A percentile compares a stretch with the other conserved stretches of the same genome.
phyloP scores from a whole-genome alignment of 2,113 vertebrate species.

The cat (Felis catus) region DNA sequence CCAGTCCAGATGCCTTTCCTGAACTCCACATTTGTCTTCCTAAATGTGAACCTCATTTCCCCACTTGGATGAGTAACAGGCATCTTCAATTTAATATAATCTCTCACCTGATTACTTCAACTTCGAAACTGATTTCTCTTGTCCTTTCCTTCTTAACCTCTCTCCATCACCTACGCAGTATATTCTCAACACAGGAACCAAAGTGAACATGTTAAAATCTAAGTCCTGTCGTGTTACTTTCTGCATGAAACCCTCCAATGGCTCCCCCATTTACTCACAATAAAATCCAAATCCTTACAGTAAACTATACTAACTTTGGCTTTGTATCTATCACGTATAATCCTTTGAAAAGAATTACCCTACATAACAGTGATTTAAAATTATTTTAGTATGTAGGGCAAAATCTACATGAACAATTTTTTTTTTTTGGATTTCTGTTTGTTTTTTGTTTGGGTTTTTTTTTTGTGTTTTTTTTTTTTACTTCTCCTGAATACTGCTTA shows the following conservation, averaged over 20 bases:
- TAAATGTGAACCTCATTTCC: not conserved
- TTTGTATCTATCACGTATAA: not conserved
- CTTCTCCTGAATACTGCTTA: not conserved
- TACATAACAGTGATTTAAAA: not conserved
- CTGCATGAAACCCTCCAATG: not conserved
- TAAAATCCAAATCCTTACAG: constrained; percentile 8
- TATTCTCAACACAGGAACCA: not conserved
- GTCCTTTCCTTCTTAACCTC: not conserved
- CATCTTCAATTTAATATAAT: not conserved
- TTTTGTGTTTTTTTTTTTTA: constrained; percentile 5
- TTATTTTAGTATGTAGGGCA: not conserved
- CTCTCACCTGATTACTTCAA: not conserved
- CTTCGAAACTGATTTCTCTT: not conserved
- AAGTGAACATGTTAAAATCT: not conserved
- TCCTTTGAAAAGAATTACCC: not conserved
- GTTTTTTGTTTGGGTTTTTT: not conserved
- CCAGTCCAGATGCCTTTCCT: not conserved
- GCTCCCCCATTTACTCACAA: not conserved
- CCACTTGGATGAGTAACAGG: not conserved
- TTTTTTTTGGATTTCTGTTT: not conserved
- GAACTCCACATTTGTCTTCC: not conserved
- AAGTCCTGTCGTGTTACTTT: not conserved
- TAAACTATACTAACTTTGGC: not conserved
- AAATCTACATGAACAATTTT: not conserved
- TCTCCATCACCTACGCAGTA: not conserved